Percentiles rank a stretch among this genome's conserved stretches.
Evolutionary conservation across 2,888 invertebrate species (phyloP).

Genomic region (Serrognathus titanus): DNA sequence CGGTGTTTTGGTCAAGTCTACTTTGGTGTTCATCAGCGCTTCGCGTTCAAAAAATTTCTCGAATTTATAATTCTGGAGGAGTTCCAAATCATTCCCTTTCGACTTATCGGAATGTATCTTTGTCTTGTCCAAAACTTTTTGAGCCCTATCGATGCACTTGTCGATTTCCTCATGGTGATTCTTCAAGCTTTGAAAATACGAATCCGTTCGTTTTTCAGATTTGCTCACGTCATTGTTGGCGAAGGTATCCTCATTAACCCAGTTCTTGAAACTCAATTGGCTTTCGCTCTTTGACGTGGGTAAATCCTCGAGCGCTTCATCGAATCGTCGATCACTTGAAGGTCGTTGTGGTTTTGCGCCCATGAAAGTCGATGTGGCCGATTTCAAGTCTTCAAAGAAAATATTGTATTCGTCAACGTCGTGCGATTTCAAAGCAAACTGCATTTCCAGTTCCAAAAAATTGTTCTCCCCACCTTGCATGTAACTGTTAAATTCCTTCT

Average conservation of each 20-base stretch:
- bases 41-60: conserved; percentile 24
- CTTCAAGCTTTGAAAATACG: conserved; percentile 20
- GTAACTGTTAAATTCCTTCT: conserved; percentile 8
- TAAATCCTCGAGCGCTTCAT: background rate
- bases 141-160: conserved; percentile 20
- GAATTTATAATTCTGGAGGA: conserved; percentile 25
- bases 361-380: too few species aligned
- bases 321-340: conserved; percentile 1
- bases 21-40: background rate
- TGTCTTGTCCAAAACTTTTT: conserved; percentile 16
- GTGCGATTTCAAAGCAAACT: too few species aligned
- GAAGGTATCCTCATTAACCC: conserved; percentile 23
- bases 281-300: conserved; percentile 11
- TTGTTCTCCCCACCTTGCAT: conserved; percentile 1
- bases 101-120: background rate
- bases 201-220: conserved; percentile 21
- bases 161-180: conserved; percentile 23
- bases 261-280: conserved; percentile 23
- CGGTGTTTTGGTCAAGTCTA: conserved; percentile 4
- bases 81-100: conserved; percentile 30
- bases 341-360: too few species aligned
- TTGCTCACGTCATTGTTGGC: conserved; percentile 15
- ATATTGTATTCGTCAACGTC: too few species aligned
- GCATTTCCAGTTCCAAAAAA: too few species aligned
- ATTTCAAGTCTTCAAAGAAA: too few species aligned